Conservation (phyloP, 2,888 invertebrate genomes). For the Sphaerophoria taeniata region DNA sequence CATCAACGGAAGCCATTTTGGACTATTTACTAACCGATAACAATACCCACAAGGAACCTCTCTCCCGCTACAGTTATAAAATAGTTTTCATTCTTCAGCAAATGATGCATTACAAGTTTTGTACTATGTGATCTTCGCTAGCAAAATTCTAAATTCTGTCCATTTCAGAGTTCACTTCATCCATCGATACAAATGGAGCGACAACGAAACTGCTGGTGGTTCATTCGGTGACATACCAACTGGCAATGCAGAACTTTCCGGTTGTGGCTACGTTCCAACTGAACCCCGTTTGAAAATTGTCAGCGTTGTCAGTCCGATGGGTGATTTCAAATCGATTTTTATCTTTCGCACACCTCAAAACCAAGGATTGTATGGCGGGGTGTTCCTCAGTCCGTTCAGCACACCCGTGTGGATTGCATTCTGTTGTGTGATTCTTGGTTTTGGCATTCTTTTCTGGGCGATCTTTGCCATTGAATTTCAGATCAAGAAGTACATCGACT, state of each 20-base stretch:
- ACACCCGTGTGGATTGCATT: slow-evolving; percentile 85
- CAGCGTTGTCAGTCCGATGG: slow-evolving; percentile 73
- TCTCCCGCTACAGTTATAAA: slow-evolving; percentile 77
- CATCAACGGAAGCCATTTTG: slow-evolving; percentile 73
- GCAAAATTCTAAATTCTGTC: background rate
- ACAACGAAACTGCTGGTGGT: slow-evolving; percentile 78
- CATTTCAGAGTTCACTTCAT: slow-evolving; percentile 74
- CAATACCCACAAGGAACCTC: slow-evolving; percentile 77
- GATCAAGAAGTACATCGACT: slow-evolving; percentile 74
- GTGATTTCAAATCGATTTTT: slow-evolving; percentile 82
- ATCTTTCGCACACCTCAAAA: slow-evolving; percentile 85
- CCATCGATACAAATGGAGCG: slow-evolving; percentile 77
- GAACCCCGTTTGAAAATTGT: slow-evolving; percentile 75
- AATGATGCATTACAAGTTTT: slow-evolving; percentile 78
- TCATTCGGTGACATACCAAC: slow-evolving; percentile 78
- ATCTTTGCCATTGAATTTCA: slow-evolving; percentile 79
- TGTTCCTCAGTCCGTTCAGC: slow-evolving; percentile 85
- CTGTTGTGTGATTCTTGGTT: slow-evolving; percentile 79
- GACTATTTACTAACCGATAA: slow-evolving; percentile 76
- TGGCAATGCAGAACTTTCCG: slow-evolving; percentile 77
- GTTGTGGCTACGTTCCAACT: slow-evolving; percentile 75
- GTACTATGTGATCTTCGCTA: no score
- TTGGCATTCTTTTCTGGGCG: slow-evolving; percentile 80
- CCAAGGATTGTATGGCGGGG: slow-evolving; percentile 84
- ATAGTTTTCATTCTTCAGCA: slow-evolving; percentile 77